Evolutionary conservation across 2,888 invertebrate species (phyloP).

Genomic region (Troglohyphantes excavatus): DNA sequence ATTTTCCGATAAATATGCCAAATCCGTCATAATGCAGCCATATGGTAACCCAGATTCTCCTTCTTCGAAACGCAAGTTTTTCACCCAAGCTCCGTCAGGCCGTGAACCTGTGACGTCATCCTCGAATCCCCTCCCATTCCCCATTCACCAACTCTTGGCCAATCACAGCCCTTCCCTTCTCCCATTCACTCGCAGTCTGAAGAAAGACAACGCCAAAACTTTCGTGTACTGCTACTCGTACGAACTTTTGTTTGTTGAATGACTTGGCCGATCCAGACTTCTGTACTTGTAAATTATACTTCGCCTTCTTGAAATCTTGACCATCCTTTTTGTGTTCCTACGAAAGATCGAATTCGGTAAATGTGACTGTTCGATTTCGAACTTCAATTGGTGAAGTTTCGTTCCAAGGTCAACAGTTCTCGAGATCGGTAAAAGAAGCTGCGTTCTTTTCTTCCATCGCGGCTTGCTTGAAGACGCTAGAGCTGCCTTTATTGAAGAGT

Average conservation of each 20-base stretch:
- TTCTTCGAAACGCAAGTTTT: constrained; percentile 53
- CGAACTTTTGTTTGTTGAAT: too few species aligned
- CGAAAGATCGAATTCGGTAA: constrained; percentile 32
- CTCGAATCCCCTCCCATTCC: constrained; percentile 43
- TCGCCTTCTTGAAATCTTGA: too few species aligned
- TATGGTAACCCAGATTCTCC: not conserved
- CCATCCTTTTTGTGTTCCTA: not conserved
- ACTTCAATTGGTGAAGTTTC: constrained; percentile 13
- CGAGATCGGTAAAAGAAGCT: not conserved
- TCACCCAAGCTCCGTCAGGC: constrained; percentile 45
- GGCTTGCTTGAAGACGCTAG: not conserved
- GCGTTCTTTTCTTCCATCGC: not conserved
- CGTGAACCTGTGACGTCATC: constrained; percentile 77
- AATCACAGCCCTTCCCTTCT: constrained; percentile 45
- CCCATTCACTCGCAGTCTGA: constrained; percentile 50
- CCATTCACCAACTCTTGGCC: constrained; percentile 76
- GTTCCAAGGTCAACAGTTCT: constrained; percentile 55
- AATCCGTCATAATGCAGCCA: constrained; percentile 17
- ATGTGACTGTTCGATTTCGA: constrained; percentile 62
- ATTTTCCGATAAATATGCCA: constrained; percentile 41
- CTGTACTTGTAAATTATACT: too few species aligned
- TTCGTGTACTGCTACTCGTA: too few species aligned
- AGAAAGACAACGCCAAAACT: not conserved
- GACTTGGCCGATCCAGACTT: too few species aligned
- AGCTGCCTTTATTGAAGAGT: constrained; percentile 30